Evolutionary conservation across 2,888 invertebrate species (phyloP), one percentile per base, ranked within the genome.

Genomic region (Elegia similella): DNA sequence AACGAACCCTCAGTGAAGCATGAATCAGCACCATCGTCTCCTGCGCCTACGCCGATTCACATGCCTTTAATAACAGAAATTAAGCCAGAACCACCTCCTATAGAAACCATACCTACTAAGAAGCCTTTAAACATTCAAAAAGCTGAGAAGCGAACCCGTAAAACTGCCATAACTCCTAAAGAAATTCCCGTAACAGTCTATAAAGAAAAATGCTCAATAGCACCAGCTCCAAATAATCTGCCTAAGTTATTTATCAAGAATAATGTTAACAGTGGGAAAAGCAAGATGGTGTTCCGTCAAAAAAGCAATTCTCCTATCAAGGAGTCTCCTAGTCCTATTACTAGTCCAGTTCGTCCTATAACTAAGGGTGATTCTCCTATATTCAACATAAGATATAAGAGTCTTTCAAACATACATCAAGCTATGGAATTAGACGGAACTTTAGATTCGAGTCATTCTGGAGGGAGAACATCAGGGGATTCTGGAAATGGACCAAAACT

Each of bases 61-160:
- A 91, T 92, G 88, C 92, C 92, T 55, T 62, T 92, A 38, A 89
- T 92, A 65, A 84, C 88, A 12, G 93, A 93, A 84, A 93, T 93
- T 53, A 95, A 96, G 86, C 97, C 97, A 55, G 96, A 97, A 88
- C 97, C 97, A 55, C 97, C 97, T 42, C 97, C 97, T 10, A 97
- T 97, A 72, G 97, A 97, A 88, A 97, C 97, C 0, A 97, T 97
- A 71, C 97, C 97, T 0, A 95, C 96, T 42, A 96, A 96, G 82
- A 96, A 96, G 81, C 92, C 95, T 16, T 66, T 89, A 0, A 86
- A 88, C 69, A 68, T 76, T 1, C 91, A 86, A 65, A 92, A 94
- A 76, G 94, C 94, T 7, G 96, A 96, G 78, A 96, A 96, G 75
- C 88, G 96, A 69, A 95, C 96, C 59, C 93, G 96, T 61, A 94